Evolutionary conservation across 2,113 vertebrate genomes (phyloP), one percentile per base, ranked within the genome.

Genomic region (Coptodon rendalli): DNA sequence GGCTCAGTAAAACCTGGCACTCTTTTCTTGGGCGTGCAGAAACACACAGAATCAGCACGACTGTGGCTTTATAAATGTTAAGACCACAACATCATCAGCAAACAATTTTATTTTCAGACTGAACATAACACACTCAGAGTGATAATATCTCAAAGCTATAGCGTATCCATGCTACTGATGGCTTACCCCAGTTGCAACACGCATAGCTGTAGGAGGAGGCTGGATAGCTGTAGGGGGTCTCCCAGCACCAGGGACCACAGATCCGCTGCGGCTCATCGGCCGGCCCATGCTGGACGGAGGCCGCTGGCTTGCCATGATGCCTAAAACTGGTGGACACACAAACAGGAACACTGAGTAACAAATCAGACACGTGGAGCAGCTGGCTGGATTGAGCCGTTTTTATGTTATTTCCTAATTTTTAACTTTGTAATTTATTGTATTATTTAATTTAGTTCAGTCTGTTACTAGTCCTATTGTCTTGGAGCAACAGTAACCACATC

Each of bases 111-210:
- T 19, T 76, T 56, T 56, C 79, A 50, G 40, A 82, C 80, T 38
- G 22, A 48, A n/a, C n/a, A 12, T 3, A 14, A 11, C 16, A n/a
- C 17, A n/a, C 31, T 52, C 22, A 31, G 14, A 63, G 4, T 14
- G n/a, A 31, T 40, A 31, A 7, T 16, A 31, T 50, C 11, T 52
- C 19, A 45, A 2, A 76, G 19, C 19, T 8, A 6, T 4, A 56
- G 56, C 4, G 3, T 1, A 71, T 54, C 36, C 7, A 29, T 81
- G 13, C 9, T 66, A n/a, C 22, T 43, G 40, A 34, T 34, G 87
- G 93, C 96, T 91, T 95, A 99, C 98, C 90, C 94, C 97, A 50
- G 98, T 98, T 81, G 96, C 93, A 9, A 98, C 91, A 80, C 97
- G 96, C 80, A 95, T 82, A 14, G 94, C 96, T 88, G 97, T 97